These are phyloP conservation scores for Oasisia sp. DNA, from an alignment of 2,888 invertebrate genomes.

Conservation along the genomic window DNA sequence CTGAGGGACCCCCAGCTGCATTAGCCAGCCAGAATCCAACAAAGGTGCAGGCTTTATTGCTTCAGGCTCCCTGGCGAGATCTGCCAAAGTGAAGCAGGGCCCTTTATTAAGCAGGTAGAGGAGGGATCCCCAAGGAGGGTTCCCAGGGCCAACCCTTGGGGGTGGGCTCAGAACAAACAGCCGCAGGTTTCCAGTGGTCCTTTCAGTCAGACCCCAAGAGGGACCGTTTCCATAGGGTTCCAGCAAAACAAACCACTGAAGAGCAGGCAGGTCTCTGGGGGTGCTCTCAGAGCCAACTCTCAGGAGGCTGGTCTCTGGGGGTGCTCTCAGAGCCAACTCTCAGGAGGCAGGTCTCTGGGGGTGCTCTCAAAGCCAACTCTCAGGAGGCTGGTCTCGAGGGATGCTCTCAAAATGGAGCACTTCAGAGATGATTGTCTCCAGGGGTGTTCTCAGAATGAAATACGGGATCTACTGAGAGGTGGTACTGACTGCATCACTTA, in stretches of 20 bases:
- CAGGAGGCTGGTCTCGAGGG: not conserved
- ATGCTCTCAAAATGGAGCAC: conserved; percentile 9
- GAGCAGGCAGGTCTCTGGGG: not conserved
- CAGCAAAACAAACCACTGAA: not conserved
- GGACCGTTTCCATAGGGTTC: not conserved
- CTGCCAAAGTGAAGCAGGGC: not conserved
- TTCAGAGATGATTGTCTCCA: not conserved
- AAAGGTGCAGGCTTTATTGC: conserved; percentile 17
- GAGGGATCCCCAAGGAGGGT: not conserved
- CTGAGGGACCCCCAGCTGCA: not conserved
- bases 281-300: not conserved
- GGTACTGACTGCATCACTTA: not conserved
- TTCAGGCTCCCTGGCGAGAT: not conserved
- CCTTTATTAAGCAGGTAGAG: conserved; percentile 17
- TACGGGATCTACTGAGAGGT: not conserved
- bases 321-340: not conserved
- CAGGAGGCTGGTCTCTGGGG: not conserved
- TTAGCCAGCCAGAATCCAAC: not conserved
- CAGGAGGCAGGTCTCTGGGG: not conserved
- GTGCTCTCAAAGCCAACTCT: not conserved
- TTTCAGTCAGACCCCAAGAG: no score
- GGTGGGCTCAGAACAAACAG: conserved; percentile 1
- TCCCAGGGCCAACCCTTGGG: not conserved
- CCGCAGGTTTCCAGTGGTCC: not conserved
- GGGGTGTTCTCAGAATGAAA: not conserved